A percentile compares a stretch with the other conserved stretches of the same genome.
phyloP scores from a whole-genome alignment of 2,888 invertebrate genomes.

The Lamellibrachia satsuma region DNA sequence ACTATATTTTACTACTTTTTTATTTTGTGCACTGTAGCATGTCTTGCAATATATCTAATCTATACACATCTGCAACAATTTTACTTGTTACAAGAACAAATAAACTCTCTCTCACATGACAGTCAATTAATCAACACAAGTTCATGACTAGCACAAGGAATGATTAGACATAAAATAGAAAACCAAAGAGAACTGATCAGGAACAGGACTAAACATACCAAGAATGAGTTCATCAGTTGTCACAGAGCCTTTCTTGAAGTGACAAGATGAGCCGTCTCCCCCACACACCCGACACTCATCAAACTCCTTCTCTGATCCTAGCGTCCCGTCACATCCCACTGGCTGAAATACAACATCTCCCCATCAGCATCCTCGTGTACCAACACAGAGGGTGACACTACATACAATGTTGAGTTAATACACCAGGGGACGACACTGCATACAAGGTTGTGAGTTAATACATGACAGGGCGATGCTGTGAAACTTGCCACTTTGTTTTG shows the following conservation, averaged over 20 bases:
- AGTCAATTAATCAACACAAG: not conserved
- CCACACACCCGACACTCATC: slow-evolving; percentile 93
- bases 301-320: slow-evolving; percentile 81
- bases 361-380: not conserved
- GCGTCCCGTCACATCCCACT: slow-evolving; percentile 84
- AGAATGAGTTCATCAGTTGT: not conserved
- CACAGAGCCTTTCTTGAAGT: not conserved
- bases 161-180: not conserved
- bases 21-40: too few species aligned
- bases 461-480: not conserved
- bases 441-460: not conserved
- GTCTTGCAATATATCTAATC: too few species aligned
- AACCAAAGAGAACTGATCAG: not conserved
- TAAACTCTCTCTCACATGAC: not conserved
- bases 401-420: too few species aligned
- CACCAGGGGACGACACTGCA: not conserved
- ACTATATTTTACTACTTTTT: too few species aligned
- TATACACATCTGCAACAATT: too few species aligned
- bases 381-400: too few species aligned
- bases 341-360: slow-evolving; percentile 73
- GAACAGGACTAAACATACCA: not conserved
- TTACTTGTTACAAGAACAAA: not conserved
- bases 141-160: not conserved
- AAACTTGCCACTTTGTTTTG: not conserved
- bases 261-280: not conserved